Evolutionary conservation across 2,797 vertebrate species (phyloP).

Genomic region (Heterohyrax brucei): DNA sequence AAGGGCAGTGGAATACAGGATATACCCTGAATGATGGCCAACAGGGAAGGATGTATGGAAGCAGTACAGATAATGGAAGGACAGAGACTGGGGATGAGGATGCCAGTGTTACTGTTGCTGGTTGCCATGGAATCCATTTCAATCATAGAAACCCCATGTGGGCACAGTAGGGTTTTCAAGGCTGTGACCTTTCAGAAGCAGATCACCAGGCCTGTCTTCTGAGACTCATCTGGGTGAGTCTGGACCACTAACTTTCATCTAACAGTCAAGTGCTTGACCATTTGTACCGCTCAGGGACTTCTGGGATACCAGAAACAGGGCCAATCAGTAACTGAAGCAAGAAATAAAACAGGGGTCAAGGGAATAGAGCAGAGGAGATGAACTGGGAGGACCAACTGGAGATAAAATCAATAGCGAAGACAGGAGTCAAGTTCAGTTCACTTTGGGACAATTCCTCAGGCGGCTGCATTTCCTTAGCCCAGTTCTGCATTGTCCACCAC

Average conservation of each 20-base stretch:
- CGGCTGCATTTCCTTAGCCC: neutral
- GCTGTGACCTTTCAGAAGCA: no score
- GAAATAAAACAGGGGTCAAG: neutral
- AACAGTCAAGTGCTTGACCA: no score
- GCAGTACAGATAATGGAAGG: neutral
- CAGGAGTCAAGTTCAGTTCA: neutral
- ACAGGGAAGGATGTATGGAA: neutral
- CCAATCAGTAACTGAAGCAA: neutral
- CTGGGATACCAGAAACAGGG: neutral
- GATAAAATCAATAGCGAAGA: neutral
- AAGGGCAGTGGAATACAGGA: neutral
- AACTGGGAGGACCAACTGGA: neutral
- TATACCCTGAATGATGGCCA: neutral
- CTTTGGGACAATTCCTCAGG: neutral
- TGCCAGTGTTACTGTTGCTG: no score
- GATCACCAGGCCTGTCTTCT: no score
- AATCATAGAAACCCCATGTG: no score
- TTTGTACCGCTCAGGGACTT: no score
- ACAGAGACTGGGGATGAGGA: neutral
- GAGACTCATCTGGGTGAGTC: no score
- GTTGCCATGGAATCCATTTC: no score
- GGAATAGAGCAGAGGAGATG: neutral
- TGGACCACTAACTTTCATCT: no score
- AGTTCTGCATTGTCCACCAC: neutral
- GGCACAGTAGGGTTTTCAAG: no score